Percentiles rank a stretch among this genome's conserved stretches.
These are phyloP conservation scores for Aphelocoma coerulescens DNA, from an alignment of 2,113 vertebrate genomes.

Conservation along the genomic window DNA sequence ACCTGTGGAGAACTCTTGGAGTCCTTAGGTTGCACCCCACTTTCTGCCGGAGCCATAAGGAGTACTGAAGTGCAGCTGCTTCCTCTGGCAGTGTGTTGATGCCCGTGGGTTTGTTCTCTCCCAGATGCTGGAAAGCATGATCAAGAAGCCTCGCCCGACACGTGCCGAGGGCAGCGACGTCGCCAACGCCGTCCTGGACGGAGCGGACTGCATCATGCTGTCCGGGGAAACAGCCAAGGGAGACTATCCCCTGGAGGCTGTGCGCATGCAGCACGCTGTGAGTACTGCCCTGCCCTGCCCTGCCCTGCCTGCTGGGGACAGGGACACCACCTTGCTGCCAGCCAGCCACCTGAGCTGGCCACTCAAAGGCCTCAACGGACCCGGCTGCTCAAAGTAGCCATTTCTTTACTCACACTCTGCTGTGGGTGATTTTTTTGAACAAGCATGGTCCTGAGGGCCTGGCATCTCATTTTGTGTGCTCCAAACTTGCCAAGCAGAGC, in stretches of 20 bases:
- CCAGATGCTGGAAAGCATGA: constrained; percentile 99
- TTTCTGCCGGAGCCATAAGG: not conserved
- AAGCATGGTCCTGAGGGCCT: accelerated
- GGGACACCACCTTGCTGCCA: not conserved
- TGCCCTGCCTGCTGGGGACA: not conserved
- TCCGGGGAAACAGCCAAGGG: constrained; percentile 97
- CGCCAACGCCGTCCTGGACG: constrained; percentile 93
- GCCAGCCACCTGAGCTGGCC: not conserved
- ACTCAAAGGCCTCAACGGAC: not conserved
- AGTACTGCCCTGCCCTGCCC: constrained; percentile 39
- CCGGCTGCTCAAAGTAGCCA: accelerated
- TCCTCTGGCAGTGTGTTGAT: not conserved
- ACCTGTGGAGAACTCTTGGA: accelerated
- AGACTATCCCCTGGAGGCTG: constrained; percentile 94
- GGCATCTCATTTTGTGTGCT: not conserved
- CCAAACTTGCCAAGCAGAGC: not conserved
- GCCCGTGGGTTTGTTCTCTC: not conserved
- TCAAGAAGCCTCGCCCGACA: constrained; percentile 95
- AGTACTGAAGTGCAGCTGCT: not conserved
- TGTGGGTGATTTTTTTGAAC: not conserved
- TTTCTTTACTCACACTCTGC: not conserved
- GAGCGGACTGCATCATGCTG: constrained; percentile 97
- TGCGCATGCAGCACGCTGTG: constrained; percentile 91
- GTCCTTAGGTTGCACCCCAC: not conserved
- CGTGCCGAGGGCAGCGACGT: constrained; percentile 94